Conservation (phyloP, 2,888 invertebrate species). For the Eupithecia dodoneata region DNA sequence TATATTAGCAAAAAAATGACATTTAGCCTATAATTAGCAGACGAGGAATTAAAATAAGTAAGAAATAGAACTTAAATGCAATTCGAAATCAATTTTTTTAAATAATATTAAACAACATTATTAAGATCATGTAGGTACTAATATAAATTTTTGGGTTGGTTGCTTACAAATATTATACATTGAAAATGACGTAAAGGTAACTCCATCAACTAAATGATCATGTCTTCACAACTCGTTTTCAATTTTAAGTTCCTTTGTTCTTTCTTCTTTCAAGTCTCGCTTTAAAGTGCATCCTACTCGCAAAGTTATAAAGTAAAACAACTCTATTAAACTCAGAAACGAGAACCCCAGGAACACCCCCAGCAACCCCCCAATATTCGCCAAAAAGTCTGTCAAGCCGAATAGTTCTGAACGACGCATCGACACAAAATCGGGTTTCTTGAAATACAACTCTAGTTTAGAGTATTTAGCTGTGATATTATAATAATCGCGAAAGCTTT, state of each 20-base stretch:
- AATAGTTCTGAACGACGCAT: constrained; percentile 84
- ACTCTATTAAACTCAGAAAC: constrained; percentile 68
- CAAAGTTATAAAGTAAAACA: constrained; percentile 77
- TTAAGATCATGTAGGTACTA: no score
- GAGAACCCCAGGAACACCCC: constrained; percentile 85
- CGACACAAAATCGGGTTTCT: constrained; percentile 80
- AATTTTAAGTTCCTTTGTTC: neutral
- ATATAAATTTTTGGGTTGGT: neutral
- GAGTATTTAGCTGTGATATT: constrained; percentile 46
- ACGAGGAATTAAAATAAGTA: no score
- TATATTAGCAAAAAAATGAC: no score
- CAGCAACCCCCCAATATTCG: constrained; percentile 83
- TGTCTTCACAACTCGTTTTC: neutral
- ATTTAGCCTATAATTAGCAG: no score
- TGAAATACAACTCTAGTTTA: constrained; percentile 79
- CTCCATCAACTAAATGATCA: neutral
- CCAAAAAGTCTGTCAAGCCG: constrained; percentile 82
- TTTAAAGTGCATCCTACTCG: constrained; percentile 55
- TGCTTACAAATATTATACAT: neutral
- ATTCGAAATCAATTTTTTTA: no score
- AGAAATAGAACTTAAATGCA: no score
- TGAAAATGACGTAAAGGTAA: neutral
- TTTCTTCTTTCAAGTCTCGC: neutral
- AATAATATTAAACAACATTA: no score
- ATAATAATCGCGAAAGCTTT: constrained; percentile 23